These are phyloP conservation scores for Atta colombica DNA, from an alignment of 1,140 invertebrate species.

Conservation along the genomic window DNA sequence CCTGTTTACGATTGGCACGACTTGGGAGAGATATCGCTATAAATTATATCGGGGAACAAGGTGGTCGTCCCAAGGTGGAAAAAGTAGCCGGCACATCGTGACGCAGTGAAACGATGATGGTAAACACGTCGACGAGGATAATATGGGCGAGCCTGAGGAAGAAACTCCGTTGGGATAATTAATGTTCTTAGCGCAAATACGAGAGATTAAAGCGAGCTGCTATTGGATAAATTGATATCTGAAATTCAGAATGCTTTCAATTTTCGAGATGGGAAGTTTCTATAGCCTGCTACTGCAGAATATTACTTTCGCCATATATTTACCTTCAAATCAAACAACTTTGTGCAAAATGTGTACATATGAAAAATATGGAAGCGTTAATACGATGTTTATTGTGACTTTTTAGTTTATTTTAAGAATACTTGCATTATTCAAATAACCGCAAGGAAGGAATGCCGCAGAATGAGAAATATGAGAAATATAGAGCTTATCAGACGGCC, in stretches of 20 bases:
- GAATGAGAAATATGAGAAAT: neutral
- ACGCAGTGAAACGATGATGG: constrained; percentile 52
- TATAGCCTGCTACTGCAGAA: neutral
- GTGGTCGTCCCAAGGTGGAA: constrained; percentile 9
- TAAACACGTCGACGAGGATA: constrained; percentile 42
- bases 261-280: neutral
- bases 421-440: neutral
- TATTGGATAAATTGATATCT: constrained; percentile 30
- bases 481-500: neutral
- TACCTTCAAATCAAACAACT: neutral
- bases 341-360: neutral
- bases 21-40: constrained; percentile 37
- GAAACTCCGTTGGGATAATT: constrained; percentile 49
- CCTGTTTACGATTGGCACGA: constrained; percentile 45
- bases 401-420: constrained; percentile 12
- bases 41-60: constrained; percentile 41
- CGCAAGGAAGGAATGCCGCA: neutral
- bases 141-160: constrained; percentile 12
- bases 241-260: constrained; percentile 23
- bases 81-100: constrained; percentile 48
- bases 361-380: neutral
- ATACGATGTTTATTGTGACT: constrained; percentile 12
- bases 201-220: neutral
- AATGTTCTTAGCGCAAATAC: constrained; percentile 46
- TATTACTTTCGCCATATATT: neutral